phyloP scores from a whole-genome alignment of 23 tunicate genomes.

The Halocynthia aurantium region DNA sequence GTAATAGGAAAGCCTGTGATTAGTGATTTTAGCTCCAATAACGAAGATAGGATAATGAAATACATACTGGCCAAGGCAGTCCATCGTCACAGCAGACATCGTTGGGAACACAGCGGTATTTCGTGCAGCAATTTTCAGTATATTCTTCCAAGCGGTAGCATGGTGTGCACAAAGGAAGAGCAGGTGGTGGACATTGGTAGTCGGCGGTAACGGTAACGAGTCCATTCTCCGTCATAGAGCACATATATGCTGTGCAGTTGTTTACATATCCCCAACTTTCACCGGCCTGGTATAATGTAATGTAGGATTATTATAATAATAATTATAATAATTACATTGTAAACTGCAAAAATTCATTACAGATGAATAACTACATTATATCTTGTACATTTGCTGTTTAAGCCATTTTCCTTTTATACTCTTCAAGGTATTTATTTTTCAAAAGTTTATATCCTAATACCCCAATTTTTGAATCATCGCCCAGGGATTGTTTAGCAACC shows the following conservation, averaged over 20 bases:
- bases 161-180: slow-evolving; percentile 47
- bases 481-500: too few relatives aligned
- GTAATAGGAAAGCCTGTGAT: too few relatives aligned
- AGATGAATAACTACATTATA: too few relatives aligned
- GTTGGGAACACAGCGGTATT: slow-evolving; percentile 43
- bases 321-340: too few relatives aligned
- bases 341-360: too few relatives aligned
- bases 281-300: slow-evolving; percentile 32
- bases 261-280: slow-evolving; percentile 36
- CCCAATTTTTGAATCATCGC: background rate
- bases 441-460: background rate
- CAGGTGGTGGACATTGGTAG: slow-evolving; percentile 34
- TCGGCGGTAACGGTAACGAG: background rate
- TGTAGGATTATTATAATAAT: too few relatives aligned
- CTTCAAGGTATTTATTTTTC: too few relatives aligned
- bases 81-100: slow-evolving; percentile 70
- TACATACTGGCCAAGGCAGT: slow-evolving; percentile 53
- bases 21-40: too few relatives aligned
- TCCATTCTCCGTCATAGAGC: slow-evolving; percentile 5
- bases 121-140: slow-evolving; percentile 59
- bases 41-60: too few relatives aligned
- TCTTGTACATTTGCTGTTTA: too few relatives aligned
- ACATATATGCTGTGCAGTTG: slow-evolving; percentile 49
- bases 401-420: too few relatives aligned
- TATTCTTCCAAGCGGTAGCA: slow-evolving; percentile 36